phyloP scores from a whole-genome alignment of 2,888 invertebrate genomes.

The Hoplodrina blanda region DNA sequence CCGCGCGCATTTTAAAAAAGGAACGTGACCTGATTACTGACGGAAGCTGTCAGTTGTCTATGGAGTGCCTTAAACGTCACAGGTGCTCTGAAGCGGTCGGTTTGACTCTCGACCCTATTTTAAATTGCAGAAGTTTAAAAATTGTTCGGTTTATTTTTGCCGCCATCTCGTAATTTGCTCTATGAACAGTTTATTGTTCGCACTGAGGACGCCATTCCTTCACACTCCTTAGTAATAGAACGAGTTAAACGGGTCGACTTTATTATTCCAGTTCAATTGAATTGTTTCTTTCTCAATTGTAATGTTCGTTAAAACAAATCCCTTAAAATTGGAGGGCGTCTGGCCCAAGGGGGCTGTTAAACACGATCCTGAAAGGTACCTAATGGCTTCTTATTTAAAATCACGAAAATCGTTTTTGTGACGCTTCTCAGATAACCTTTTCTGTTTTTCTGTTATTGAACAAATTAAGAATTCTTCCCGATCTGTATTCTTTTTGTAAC shows the following conservation, averaged over 20 bases:
- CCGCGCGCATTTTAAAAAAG: constrained; percentile 86
- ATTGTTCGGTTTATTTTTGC: constrained; percentile 63
- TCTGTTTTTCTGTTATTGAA: constrained; percentile 29
- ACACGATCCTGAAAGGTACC: constrained; percentile 45
- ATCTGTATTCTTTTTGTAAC: constrained; percentile 29
- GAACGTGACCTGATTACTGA: constrained; percentile 90
- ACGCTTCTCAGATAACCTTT: constrained; percentile 29
- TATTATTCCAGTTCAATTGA: constrained; percentile 78
- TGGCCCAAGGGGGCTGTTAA: constrained; percentile 36
- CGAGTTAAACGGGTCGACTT: constrained; percentile 74
- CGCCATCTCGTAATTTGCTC: constrained; percentile 68
- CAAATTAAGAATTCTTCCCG: constrained; percentile 34
- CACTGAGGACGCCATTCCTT: constrained; percentile 75
- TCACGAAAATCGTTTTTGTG: constrained; percentile 33
- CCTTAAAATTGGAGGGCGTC: constrained; percentile 52
- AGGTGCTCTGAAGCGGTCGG: constrained; percentile 65
- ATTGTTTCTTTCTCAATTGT: constrained; percentile 72
- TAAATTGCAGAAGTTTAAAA: constrained; percentile 64
- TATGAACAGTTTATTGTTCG: constrained; percentile 81
- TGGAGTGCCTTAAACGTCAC: constrained; percentile 77
- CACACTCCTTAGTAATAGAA: constrained; percentile 75
- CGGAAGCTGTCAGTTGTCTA: constrained; percentile 86
- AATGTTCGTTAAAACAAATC: constrained; percentile 70
- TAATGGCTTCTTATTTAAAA: constrained; percentile 61
- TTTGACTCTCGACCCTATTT: constrained; percentile 71